These are phyloP conservation scores for Dione juno DNA, from an alignment of 2,888 invertebrate species.

Conservation along the genomic window DNA sequence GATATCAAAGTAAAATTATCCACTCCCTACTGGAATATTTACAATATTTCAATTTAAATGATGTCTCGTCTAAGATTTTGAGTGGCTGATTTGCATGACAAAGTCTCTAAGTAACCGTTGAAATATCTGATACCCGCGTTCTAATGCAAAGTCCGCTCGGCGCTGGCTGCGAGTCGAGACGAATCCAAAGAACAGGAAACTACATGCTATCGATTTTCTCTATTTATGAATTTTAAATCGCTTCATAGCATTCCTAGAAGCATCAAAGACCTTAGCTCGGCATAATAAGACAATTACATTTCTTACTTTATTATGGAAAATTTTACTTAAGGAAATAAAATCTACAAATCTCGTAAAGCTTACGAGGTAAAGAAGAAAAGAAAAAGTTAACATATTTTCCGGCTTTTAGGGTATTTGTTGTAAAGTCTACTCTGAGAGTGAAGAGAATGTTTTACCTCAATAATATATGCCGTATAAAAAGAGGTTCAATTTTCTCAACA, in stretches of 20 bases:
- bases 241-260: conserved; percentile 31
- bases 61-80: conserved; percentile 61
- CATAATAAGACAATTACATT: conserved; percentile 25
- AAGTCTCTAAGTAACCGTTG: conserved; percentile 69
- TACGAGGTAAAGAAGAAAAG: conserved; percentile 22
- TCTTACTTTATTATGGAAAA: conserved; percentile 25
- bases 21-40: conserved; percentile 64
- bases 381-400: conserved; percentile 70
- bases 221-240: conserved; percentile 52
- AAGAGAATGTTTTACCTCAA: conserved; percentile 22
- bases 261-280: conserved; percentile 8
- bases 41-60: conserved; percentile 71
- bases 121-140: conserved; percentile 58
- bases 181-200: conserved; percentile 47
- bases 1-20: conserved; percentile 40
- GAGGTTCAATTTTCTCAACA: conserved; percentile 16
- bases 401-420: conserved; percentile 62
- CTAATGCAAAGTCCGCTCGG: conserved; percentile 43
- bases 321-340: conserved; percentile 17
- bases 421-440: conserved; percentile 22
- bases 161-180: conserved; percentile 32
- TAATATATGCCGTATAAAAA: conserved; percentile 21
- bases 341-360: conserved; percentile 28
- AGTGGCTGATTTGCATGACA: conserved; percentile 78
- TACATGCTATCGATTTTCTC: conserved; percentile 48